A percentile compares a stretch with the other conserved stretches of the same genome.
These are phyloP conservation scores for Ficedula albicollis DNA, from an alignment of 2,797 vertebrate genomes.

Conservation along the genomic window DNA sequence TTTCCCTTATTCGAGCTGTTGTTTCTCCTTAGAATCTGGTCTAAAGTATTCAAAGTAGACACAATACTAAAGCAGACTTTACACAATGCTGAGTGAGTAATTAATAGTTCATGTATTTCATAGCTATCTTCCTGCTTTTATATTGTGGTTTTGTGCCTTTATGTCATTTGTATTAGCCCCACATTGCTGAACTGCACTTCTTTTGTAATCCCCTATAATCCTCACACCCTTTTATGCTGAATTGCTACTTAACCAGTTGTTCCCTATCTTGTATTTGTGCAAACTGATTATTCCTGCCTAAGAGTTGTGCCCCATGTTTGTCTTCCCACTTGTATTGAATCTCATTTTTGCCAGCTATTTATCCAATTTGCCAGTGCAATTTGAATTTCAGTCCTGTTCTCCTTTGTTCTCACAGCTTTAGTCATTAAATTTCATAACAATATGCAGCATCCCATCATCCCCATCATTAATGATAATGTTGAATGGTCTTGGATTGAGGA, in stretches of 20 bases:
- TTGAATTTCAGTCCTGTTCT: background rate
- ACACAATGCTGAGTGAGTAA: background rate
- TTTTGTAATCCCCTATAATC: background rate
- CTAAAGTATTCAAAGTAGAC: background rate
- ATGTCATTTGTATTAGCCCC: background rate
- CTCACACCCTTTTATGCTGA: background rate
- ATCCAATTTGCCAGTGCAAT: background rate
- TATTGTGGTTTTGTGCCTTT: background rate
- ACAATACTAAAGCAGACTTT: background rate
- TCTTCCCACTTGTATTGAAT: background rate
- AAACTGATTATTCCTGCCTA: background rate
- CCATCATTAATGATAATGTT: background rate
- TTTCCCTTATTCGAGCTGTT: background rate
- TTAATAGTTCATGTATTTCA: background rate
- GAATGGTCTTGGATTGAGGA: background rate
- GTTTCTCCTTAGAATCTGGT: background rate
- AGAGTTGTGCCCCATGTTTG: background rate
- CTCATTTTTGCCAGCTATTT: background rate
- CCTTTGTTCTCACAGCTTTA: slow-evolving; percentile 1
- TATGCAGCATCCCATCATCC: background rate
- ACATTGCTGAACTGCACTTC: background rate
- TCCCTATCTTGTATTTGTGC: background rate
- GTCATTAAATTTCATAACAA: background rate
- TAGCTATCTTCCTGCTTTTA: background rate
- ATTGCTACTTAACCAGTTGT: background rate